phyloP scores from a whole-genome alignment of 1,140 invertebrate genomes.

The Bombus soroeensis region DNA sequence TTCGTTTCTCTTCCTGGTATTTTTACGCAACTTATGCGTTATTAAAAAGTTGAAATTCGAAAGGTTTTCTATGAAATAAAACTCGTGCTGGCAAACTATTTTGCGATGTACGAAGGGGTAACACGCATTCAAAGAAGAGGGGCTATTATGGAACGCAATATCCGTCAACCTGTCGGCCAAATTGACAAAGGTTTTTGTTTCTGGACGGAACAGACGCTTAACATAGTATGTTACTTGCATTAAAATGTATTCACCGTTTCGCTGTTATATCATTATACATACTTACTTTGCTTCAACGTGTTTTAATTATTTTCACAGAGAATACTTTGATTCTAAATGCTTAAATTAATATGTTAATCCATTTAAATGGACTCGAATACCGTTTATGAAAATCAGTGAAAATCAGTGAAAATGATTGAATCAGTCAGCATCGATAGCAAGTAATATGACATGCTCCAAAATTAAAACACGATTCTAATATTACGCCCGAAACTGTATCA shows the following conservation, averaged over 20 bases:
- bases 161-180: not conserved
- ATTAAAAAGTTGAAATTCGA: not conserved
- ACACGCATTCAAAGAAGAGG: too few relatives aligned
- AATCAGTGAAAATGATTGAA: not conserved
- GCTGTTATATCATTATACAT: not conserved
- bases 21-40: not conserved
- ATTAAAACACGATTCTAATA: not conserved
- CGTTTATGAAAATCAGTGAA: not conserved
- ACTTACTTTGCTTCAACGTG: not conserved
- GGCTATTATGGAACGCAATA: not conserved
- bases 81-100: not conserved
- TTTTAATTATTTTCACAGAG: not conserved
- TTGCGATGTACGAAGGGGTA: not conserved
- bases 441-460: not conserved
- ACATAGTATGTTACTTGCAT: not conserved
- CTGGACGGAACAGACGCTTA: not conserved
- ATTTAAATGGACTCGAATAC: not conserved
- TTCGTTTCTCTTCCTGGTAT: too few relatives aligned
- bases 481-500: too few relatives aligned
- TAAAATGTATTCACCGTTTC: not conserved
- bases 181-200: constrained; percentile 25
- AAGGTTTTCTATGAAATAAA: not conserved
- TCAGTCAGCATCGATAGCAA: not conserved
- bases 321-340: not conserved
- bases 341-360: too few relatives aligned